Conservation (phyloP, 2,113 vertebrate species). For the Anhinga rufa region DNA sequence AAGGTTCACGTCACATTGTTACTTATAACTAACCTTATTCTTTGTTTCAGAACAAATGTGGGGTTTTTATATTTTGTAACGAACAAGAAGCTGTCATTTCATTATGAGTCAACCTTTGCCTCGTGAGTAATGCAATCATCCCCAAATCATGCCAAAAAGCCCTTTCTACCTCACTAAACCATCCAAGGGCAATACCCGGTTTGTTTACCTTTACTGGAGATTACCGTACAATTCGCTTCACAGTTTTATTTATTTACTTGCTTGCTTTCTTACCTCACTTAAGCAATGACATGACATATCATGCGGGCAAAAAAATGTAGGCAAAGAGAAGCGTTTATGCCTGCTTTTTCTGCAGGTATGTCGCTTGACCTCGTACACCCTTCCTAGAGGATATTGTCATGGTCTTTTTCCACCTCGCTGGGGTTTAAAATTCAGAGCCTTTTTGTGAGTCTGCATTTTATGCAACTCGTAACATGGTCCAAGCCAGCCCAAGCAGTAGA, state of each 20-base stretch:
- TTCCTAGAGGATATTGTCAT: not conserved
- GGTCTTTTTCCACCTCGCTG: not conserved
- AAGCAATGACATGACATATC: not conserved
- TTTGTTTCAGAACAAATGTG: not conserved
- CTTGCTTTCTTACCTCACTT: not conserved
- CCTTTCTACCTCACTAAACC: not conserved
- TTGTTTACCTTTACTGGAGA: constrained; percentile 23
- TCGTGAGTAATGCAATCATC: not conserved
- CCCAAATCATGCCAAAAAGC: not conserved
- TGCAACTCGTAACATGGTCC: rapidly evolving
- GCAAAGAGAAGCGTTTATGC: not conserved
- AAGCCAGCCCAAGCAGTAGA: not conserved
- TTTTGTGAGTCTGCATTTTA: not conserved
- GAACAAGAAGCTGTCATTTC: constrained; percentile 20
- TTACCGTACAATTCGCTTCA: not conserved
- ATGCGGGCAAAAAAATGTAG: not conserved
- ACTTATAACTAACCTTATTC: not conserved
- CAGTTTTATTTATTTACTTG: not conserved
- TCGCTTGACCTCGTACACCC: not conserved
- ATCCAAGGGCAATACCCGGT: not conserved
- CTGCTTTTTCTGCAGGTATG: not conserved
- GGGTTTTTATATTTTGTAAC: not conserved
- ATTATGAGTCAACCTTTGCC: not conserved
- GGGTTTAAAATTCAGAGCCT: not conserved
- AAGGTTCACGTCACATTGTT: not conserved